Evolutionary conservation across 2,797 vertebrate species (phyloP).

Genomic region (Limnodromus scolopaceus): DNA sequence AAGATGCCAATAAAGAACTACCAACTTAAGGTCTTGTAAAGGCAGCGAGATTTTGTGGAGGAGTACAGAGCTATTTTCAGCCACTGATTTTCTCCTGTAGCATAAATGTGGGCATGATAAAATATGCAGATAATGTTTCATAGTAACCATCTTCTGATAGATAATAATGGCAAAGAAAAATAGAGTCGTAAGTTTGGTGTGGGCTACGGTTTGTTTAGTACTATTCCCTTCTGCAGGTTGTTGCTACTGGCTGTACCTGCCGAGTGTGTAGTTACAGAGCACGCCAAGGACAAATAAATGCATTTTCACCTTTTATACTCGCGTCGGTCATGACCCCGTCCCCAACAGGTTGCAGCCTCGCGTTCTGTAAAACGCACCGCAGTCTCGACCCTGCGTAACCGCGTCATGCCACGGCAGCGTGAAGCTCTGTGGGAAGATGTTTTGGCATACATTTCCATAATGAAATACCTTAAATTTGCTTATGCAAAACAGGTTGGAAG

Average conservation of each 20-base stretch:
- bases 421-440: background rate
- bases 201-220: background rate
- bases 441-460: background rate
- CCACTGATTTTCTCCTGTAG: background rate
- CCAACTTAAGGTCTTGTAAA: background rate
- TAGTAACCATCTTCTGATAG: constrained; percentile 36
- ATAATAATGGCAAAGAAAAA: constrained; percentile 19
- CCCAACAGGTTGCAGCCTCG: background rate
- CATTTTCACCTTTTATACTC: background rate
- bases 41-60: background rate
- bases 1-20: constrained; percentile 3
- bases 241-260: background rate
- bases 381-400: rapidly evolving
- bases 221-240: background rate
- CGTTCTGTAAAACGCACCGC: rapidly evolving
- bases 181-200: background rate
- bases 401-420: rapidly evolving
- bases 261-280: background rate
- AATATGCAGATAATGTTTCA: constrained; percentile 44
- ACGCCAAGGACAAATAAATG: background rate
- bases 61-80: constrained; percentile 25
- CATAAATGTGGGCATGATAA: constrained; percentile 22
- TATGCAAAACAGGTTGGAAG: background rate
- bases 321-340: background rate
- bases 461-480: background rate